Percentiles rank a stretch among this genome's conserved stretches.
Evolutionary conservation across 1,140 invertebrate species (phyloP).

Genomic region (Dendroctonus ponderosae): DNA sequence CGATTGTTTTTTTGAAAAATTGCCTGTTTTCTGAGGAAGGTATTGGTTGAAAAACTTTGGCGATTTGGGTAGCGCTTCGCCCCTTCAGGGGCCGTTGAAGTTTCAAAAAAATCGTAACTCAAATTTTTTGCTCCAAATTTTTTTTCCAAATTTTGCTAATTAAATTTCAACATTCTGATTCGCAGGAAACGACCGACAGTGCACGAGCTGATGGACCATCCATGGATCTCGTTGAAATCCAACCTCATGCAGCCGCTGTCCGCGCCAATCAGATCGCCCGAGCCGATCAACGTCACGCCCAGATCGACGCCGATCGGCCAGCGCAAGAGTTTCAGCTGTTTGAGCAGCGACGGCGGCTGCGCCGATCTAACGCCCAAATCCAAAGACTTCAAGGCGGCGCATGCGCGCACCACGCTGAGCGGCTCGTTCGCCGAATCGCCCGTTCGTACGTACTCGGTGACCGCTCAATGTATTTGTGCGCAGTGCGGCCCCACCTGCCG

Average conservation of each 20-base stretch:
- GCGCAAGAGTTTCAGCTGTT: slow-evolving; percentile 42
- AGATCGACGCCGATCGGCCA: slow-evolving; percentile 45
- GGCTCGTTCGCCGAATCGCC: slow-evolving; percentile 39
- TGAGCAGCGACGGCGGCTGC: slow-evolving; percentile 23
- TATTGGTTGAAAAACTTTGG: no score
- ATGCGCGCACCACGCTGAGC: slow-evolving; percentile 42
- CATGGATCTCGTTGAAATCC: slow-evolving; percentile 47
- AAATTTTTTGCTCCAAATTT: no score
- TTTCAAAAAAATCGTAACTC: no score
- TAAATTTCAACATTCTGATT: neutral
- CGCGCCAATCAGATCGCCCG: slow-evolving; percentile 29
- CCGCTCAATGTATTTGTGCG: slow-evolving; percentile 48
- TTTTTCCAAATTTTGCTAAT: no score
- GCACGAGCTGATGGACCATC: slow-evolving; percentile 48
- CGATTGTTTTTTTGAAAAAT: no score
- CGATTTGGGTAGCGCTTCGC: no score
- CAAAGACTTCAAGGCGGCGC: slow-evolving; percentile 29
- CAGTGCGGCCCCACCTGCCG: slow-evolving; percentile 50
- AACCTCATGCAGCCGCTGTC: slow-evolving; percentile 35
- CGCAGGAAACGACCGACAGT: slow-evolving; percentile 47
- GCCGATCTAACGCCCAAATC: slow-evolving; percentile 34
- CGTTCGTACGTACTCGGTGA: slow-evolving; percentile 46
- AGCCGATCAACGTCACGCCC: slow-evolving; percentile 38
- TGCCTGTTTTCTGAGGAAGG: no score
- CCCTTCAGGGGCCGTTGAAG: no score